phyloP scores from a whole-genome alignment of 2,113 vertebrate genomes.

The Sylvilagus bachmani region DNA sequence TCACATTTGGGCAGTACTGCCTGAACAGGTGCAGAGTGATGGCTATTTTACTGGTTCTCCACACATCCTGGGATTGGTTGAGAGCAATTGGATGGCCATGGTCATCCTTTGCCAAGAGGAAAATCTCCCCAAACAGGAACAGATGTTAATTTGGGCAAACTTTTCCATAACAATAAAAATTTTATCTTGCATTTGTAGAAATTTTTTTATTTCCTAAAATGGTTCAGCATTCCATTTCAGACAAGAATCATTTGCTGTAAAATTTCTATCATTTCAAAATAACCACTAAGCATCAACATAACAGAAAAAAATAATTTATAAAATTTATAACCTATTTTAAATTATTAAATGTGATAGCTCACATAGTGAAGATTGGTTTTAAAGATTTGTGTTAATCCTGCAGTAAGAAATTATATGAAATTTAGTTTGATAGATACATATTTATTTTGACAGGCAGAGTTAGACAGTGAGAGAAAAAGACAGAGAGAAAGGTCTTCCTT shows the following conservation, averaged over 20 bases:
- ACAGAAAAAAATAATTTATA: neutral
- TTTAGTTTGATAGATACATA: neutral
- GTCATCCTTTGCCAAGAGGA: constrained; percentile 64
- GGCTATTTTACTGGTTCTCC: constrained; percentile 19
- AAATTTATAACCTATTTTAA: neutral
- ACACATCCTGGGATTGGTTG: neutral
- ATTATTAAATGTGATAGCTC: neutral
- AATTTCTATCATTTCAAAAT: constrained; percentile 40
- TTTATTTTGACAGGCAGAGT: too few species aligned
- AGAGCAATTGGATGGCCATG: neutral
- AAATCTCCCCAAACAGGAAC: constrained; percentile 69
- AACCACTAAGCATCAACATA: neutral
- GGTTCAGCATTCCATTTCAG: neutral
- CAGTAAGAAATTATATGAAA: neutral
- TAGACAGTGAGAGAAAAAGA: too few species aligned
- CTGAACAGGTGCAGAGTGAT: constrained; percentile 76
- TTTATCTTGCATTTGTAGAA: constrained; percentile 70
- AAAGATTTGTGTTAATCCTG: neutral
- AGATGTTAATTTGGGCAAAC: constrained; percentile 76
- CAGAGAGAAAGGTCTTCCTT: too few species aligned
- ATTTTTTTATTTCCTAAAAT: constrained; percentile 40
- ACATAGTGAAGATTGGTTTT: neutral
- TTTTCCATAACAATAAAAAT: constrained; percentile 62
- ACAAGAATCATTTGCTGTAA: neutral
- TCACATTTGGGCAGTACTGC: neutral